phyloP scores from a whole-genome alignment of 1,140 invertebrate species.

The Panagrolaimus sp. region DNA sequence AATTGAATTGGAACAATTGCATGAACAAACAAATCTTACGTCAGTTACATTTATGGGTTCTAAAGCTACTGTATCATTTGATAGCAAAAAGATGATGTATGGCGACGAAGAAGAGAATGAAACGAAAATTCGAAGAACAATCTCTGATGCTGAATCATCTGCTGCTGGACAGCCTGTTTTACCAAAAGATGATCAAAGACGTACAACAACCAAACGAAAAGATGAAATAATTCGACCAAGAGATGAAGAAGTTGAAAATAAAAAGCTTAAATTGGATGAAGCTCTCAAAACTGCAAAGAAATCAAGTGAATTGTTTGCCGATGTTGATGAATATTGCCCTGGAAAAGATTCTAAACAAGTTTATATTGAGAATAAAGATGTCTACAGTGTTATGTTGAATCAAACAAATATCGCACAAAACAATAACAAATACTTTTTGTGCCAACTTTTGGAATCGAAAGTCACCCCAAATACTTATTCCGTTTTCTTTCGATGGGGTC shows the following conservation, averaged over 20 bases:
- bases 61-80: background rate
- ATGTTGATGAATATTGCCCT: slow-evolving; percentile 14
- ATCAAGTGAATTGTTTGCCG: background rate
- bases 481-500: slow-evolving; percentile 64
- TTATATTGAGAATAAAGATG: slow-evolving; percentile 32
- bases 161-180: background rate
- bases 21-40: background rate
- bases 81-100: background rate
- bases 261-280: slow-evolving; percentile 3
- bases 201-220: background rate
- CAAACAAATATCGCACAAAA: slow-evolving; percentile 27
- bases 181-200: background rate
- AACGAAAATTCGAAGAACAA: slow-evolving; percentile 1
- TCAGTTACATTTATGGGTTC: background rate
- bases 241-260: slow-evolving; percentile 2
- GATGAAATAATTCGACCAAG: background rate
- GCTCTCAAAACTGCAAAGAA: background rate
- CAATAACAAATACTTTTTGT: slow-evolving; percentile 35
- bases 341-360: slow-evolving; percentile 19
- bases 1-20: background rate
- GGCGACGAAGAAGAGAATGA: slow-evolving; percentile 2
- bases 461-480: slow-evolving; percentile 46
- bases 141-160: background rate
- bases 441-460: slow-evolving; percentile 25
- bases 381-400: slow-evolving; percentile 64